phyloP scores from a whole-genome alignment of 2,113 vertebrate genomes.

The Suricata suricatta region DNA sequence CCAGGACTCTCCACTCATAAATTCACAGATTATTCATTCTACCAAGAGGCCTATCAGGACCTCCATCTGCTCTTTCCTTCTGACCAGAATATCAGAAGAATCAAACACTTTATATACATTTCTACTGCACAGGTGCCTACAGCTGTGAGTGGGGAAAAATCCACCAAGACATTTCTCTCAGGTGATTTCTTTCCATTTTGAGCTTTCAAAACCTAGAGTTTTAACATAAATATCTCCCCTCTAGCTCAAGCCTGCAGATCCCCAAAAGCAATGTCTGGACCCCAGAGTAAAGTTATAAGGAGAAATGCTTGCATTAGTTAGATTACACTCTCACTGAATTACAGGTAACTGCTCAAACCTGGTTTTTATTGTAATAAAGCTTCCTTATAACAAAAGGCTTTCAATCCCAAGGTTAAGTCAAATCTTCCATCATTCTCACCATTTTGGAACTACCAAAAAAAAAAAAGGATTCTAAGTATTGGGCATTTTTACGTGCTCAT shows the following conservation, averaged over 20 bases:
- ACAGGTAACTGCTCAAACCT: slow-evolving; percentile 59
- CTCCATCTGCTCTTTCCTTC: slow-evolving; percentile 11
- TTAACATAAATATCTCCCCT: slow-evolving; percentile 39
- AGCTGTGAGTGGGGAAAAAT: neutral
- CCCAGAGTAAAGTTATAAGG: slow-evolving; percentile 47
- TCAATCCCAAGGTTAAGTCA: slow-evolving; percentile 46
- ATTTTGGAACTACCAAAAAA: neutral
- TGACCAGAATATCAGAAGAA: neutral
- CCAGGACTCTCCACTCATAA: neutral
- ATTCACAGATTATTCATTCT: neutral
- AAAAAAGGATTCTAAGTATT: neutral
- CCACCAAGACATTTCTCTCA: slow-evolving; percentile 42
- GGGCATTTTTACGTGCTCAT: neutral
- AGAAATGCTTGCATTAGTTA: slow-evolving; percentile 55
- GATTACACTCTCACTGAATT: slow-evolving; percentile 30
- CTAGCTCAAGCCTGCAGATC: neutral
- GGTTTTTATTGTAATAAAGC: slow-evolving; percentile 55
- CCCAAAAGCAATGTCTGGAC: slow-evolving; percentile 53
- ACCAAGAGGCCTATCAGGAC: neutral
- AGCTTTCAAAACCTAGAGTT: slow-evolving; percentile 46
- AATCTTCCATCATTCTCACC: slow-evolving; percentile 32
- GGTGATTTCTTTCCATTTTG: slow-evolving; percentile 23
- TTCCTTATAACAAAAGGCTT: slow-evolving; percentile 45
- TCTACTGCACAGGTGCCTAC: slow-evolving; percentile 11
- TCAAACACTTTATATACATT: slow-evolving; percentile 39